Evolutionary conservation across 2,797 vertebrate genomes (phyloP).

Genomic region (Aquila chrysaetos): DNA sequence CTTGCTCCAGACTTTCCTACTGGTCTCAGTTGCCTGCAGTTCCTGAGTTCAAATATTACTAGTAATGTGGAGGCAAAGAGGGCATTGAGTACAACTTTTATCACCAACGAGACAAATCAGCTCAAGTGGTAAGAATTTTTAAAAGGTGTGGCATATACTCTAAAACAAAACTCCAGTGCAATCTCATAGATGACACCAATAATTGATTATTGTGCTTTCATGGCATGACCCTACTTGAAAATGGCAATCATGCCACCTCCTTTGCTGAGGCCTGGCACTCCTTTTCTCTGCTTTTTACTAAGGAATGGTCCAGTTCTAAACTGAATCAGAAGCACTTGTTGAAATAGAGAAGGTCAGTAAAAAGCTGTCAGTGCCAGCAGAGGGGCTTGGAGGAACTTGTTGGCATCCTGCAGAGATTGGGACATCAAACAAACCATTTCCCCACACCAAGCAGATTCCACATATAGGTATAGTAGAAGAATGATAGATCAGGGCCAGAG

Average conservation of each 20-base stretch:
- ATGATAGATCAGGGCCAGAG: background rate
- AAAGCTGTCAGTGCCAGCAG: background rate
- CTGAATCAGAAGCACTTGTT: background rate
- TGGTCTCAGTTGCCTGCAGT: background rate
- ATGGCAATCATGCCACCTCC: background rate
- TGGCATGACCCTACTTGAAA: background rate
- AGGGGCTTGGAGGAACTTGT: background rate
- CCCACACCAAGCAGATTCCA: background rate
- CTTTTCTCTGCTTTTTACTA: background rate
- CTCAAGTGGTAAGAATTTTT: background rate
- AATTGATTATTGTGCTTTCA: background rate
- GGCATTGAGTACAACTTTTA: background rate
- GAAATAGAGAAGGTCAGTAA: background rate
- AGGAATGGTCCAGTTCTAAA: background rate
- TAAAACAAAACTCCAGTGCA: background rate
- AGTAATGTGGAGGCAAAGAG: background rate
- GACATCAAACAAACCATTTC: background rate
- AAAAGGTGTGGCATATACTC: background rate
- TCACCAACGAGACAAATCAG: background rate
- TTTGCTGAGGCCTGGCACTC: background rate
- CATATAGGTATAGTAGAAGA: background rate
- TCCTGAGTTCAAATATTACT: background rate
- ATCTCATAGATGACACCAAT: background rate
- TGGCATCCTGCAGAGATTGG: background rate
- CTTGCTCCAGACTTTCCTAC: background rate